These are phyloP conservation scores for Scolopax rusticola DNA, from an alignment of 2,797 vertebrate genomes.

Conservation along the genomic window DNA sequence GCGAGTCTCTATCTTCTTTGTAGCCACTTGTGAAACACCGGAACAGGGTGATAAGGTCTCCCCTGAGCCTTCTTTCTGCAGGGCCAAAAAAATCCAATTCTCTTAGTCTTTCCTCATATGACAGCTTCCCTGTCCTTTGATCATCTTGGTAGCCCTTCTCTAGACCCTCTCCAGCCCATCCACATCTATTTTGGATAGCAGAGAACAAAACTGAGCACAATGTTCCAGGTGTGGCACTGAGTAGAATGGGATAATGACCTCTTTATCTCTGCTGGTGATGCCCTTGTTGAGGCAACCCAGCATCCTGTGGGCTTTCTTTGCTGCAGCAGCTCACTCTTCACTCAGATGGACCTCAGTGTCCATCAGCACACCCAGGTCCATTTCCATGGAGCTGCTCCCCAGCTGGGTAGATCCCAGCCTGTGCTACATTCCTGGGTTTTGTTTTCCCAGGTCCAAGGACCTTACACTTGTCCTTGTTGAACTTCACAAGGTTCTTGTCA, in stretches of 20 bases:
- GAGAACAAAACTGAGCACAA: background rate
- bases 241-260: background rate
- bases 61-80: background rate
- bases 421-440: background rate
- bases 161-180: background rate
- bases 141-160: background rate
- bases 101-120: too few relatives aligned
- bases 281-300: background rate
- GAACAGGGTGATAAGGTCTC: too few relatives aligned
- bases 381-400: background rate
- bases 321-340: background rate
- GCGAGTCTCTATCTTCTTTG: too few relatives aligned
- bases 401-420: background rate
- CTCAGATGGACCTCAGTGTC: background rate
- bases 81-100: too few relatives aligned
- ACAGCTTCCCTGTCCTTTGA: too few relatives aligned
- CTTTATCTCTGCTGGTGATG: background rate
- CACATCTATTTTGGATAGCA: background rate
- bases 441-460: background rate
- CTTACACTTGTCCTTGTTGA: background rate
- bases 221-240: background rate
- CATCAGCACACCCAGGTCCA: background rate
- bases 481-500: background rate
- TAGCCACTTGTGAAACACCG: too few relatives aligned
- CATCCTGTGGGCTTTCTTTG: background rate